phyloP scores from a whole-genome alignment of 2,113 vertebrate species.

The Marmota monax region DNA sequence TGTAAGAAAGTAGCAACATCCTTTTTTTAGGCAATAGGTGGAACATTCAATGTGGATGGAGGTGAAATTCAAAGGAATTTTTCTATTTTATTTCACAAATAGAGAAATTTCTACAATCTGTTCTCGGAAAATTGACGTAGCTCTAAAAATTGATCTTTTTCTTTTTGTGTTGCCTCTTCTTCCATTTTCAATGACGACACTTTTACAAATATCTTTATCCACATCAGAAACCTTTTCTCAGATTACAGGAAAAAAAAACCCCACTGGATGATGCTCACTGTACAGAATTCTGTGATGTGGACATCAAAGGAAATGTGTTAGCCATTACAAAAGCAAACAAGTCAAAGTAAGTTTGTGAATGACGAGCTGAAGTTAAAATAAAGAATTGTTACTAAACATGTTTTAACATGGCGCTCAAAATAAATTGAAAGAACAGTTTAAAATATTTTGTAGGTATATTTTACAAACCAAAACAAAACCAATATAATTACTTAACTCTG shows the following conservation, averaged over 20 bases:
- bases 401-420: constrained; percentile 75
- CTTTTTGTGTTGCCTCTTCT: constrained; percentile 5
- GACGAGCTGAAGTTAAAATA: constrained; percentile 78
- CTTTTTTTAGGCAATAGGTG: background rate
- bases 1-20: constrained; percentile 11
- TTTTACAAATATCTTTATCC: constrained; percentile 80
- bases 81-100: constrained; percentile 64
- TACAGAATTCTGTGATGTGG: constrained; percentile 74
- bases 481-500: constrained; percentile 20
- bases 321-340: constrained; percentile 81
- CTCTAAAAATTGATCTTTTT: constrained; percentile 61
- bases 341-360: constrained; percentile 78
- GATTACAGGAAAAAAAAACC: constrained; percentile 30
- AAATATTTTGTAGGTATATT: constrained; percentile 13
- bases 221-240: constrained; percentile 65
- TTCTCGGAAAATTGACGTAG: constrained; percentile 45
- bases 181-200: constrained; percentile 71
- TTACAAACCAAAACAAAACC: constrained; percentile 18
- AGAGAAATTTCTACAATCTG: constrained; percentile 68
- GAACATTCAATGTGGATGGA: constrained; percentile 53
- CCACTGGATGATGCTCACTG: constrained; percentile 44
- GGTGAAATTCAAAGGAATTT: constrained; percentile 79
- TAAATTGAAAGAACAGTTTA: background rate
- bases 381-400: constrained; percentile 76
- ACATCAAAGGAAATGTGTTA: constrained; percentile 78